A percentile compares a stretch with the other conserved stretches of the same genome.
phyloP scores from a whole-genome alignment of 2,797 vertebrate species.

The Sandelia bainsii region DNA sequence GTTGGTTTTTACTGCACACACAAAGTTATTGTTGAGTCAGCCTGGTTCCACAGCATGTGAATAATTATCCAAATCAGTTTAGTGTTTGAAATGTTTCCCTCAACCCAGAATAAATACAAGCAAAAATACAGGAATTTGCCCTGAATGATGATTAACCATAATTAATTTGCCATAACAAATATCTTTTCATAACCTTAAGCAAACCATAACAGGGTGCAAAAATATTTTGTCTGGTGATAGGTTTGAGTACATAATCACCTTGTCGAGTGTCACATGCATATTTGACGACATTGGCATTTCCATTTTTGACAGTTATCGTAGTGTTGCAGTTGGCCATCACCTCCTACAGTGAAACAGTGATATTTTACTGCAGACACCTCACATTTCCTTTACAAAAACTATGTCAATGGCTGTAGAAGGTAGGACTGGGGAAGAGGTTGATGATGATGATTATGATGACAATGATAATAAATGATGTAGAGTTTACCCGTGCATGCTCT shows the following conservation, averaged over 20 bases:
- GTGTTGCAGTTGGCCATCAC: slow-evolving; percentile 47
- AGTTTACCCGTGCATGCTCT: fast-evolving
- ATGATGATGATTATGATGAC: neutral
- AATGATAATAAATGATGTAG: neutral
- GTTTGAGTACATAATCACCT: slow-evolving; percentile 14
- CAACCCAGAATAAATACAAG: too few relatives aligned
- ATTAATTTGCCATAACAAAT: neutral
- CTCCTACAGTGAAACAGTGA: slow-evolving; percentile 2
- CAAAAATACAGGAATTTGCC: neutral
- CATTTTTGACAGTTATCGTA: neutral
- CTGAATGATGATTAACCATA: neutral
- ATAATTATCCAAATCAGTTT: neutral
- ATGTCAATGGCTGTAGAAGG: neutral
- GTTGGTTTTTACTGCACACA: slow-evolving; percentile 1
- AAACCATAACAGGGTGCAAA: too few relatives aligned
- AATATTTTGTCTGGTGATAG: neutral
- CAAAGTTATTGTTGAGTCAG: neutral
- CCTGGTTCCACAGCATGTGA: neutral
- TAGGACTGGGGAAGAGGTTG: neutral
- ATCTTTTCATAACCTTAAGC: neutral
- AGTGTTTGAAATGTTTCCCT: neutral
- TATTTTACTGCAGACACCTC: neutral
- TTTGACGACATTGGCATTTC: neutral
- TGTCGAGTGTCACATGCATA: slow-evolving; percentile 23
- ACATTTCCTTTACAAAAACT: neutral